Evolutionary conservation across 2,888 invertebrate genomes (phyloP).

Genomic region (Drosophila aldrichi): DNA sequence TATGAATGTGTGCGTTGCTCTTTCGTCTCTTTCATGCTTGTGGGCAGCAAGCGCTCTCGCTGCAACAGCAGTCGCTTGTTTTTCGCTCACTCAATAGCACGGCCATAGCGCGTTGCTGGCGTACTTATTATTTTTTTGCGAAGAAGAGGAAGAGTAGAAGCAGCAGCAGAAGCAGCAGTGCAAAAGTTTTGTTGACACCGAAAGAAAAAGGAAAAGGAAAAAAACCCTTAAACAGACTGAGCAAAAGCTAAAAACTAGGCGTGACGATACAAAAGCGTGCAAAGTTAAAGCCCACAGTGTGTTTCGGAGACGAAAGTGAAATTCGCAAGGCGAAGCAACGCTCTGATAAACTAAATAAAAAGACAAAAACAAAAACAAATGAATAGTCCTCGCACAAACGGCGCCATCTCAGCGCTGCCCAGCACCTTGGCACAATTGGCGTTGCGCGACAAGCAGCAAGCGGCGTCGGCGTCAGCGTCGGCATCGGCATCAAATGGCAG

Average conservation of each 20-base stretch:
- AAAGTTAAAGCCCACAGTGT: conserved; percentile 26
- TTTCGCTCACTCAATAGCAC: conserved; percentile 72
- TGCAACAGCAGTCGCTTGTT: conserved; percentile 62
- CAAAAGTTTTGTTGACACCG: conserved; percentile 70
- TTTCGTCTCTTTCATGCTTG: conserved; percentile 62
- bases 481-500: conserved; percentile 69
- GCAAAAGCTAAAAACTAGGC: conserved; percentile 51
- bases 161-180: conserved; percentile 50
- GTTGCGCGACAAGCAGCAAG: conserved; percentile 80
- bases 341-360: conserved; percentile 10
- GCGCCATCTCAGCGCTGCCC: conserved; percentile 74
- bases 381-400: conserved; percentile 82
- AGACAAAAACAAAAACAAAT: conserved; percentile 49
- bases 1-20: conserved; percentile 50
- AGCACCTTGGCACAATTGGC: conserved; percentile 82
- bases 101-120: conserved; percentile 61
- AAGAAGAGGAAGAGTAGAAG: conserved; percentile 45
- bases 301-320: conserved; percentile 48
- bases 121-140: conserved; percentile 59
- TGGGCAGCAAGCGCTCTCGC: conserved; percentile 48
- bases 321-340: conserved; percentile 33
- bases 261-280: conserved; percentile 55
- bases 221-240: conserved; percentile 45
- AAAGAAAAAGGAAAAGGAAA: conserved; percentile 39
- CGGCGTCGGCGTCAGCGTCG: conserved; percentile 73